Evolutionary conservation across 1,140 invertebrate genomes (phyloP).

Genomic region (Riptortus pedestris): DNA sequence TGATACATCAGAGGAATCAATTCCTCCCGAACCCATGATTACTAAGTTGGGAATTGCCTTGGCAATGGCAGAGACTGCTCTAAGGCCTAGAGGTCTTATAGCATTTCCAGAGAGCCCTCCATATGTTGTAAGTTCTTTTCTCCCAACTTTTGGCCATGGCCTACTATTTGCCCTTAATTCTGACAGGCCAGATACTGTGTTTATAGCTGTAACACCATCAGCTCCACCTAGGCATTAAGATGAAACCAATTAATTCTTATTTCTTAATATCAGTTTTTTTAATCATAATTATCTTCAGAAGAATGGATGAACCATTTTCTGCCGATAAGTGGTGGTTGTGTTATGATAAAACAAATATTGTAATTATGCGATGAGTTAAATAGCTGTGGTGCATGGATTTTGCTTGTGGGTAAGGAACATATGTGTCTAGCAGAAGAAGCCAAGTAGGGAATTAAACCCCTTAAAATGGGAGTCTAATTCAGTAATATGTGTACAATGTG

Average conservation of each 20-base stretch:
- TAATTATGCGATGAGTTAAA: no score
- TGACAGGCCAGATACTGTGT: slow-evolving; percentile 93
- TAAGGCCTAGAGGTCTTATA: slow-evolving; percentile 81
- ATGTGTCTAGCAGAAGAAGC: no score
- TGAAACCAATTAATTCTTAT: slow-evolving; percentile 2
- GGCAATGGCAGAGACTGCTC: slow-evolving; percentile 78
- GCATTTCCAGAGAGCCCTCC: slow-evolving; percentile 95
- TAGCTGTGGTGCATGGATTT: no score
- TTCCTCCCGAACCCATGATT: slow-evolving; percentile 89
- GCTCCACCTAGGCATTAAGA: slow-evolving; percentile 84
- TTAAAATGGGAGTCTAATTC: no score
- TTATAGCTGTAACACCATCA: slow-evolving; percentile 91
- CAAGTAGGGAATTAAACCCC: no score
- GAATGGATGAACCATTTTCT: no score
- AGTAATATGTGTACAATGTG: no score
- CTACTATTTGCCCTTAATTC: slow-evolving; percentile 62
- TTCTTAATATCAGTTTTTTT: background rate
- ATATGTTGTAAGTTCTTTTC: slow-evolving; percentile 74
- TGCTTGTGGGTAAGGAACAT: no score
- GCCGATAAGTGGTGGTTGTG: no score
- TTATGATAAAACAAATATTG: no score
- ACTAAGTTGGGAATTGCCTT: slow-evolving; percentile 75
- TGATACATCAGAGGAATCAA: slow-evolving; percentile 89
- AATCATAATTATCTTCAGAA: no score
- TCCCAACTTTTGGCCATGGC: slow-evolving; percentile 88